Conservation (phyloP, 2,888 invertebrate species). For the Drosophila mulleri region DNA sequence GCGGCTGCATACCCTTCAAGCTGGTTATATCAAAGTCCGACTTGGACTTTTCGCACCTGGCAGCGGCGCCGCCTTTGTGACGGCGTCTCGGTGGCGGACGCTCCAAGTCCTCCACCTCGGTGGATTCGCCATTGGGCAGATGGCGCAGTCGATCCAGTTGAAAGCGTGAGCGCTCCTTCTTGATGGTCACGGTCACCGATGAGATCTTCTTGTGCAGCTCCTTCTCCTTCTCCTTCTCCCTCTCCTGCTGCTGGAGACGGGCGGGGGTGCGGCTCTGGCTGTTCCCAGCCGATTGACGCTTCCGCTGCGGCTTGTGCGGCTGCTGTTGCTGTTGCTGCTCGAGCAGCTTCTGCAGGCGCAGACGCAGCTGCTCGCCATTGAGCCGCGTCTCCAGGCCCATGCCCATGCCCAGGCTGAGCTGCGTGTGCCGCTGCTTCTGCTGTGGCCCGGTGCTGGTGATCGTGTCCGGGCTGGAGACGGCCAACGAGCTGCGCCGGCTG, state of each 20-base stretch:
- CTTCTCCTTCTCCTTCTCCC: constrained; percentile 50
- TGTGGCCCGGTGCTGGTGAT: constrained; percentile 74
- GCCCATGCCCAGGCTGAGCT: constrained; percentile 75
- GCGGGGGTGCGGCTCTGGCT: constrained; percentile 64
- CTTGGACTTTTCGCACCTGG: constrained; percentile 86
- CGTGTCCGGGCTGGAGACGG: constrained; percentile 88
- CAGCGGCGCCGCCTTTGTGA: constrained; percentile 48
- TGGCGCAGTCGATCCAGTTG: constrained; percentile 71
- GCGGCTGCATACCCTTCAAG: constrained; percentile 87
- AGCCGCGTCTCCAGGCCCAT: constrained; percentile 84
- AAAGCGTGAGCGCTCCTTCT: constrained; percentile 78
- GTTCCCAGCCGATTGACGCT: constrained; percentile 61
- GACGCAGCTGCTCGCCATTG: constrained; percentile 89
- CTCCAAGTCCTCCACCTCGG: constrained; percentile 81
- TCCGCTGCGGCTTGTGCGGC: constrained; percentile 68
- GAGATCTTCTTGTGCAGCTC: constrained; percentile 82
- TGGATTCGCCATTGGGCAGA: constrained; percentile 76
- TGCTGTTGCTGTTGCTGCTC: constrained; percentile 82
- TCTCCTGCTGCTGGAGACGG: constrained; percentile 40
- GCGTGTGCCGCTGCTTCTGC: constrained; percentile 62
- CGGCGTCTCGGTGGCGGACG: constrained; percentile 70
- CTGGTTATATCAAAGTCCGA: constrained; percentile 87
- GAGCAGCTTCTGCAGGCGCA: constrained; percentile 88
- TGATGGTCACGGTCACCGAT: constrained; percentile 80
- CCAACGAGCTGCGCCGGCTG: constrained; percentile 89